Evolutionary conservation across 2,113 vertebrate genomes (phyloP).

Genomic region (Orcinus orca): DNA sequence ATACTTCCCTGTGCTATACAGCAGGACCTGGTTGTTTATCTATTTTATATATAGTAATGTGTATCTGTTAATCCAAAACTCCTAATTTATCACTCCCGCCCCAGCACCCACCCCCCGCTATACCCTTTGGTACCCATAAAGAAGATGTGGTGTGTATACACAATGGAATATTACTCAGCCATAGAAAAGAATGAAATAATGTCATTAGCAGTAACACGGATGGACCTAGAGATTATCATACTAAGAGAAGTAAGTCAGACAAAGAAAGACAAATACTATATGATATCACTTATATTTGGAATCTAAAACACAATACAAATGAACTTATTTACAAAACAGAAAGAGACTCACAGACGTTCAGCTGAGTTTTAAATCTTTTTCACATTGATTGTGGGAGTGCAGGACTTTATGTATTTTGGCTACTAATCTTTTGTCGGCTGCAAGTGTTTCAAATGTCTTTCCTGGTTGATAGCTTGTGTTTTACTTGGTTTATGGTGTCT

Average conservation of each 20-base stretch:
- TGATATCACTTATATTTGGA: background rate
- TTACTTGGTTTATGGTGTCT: background rate
- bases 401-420: background rate
- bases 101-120: background rate
- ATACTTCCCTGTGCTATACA: background rate
- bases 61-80: background rate
- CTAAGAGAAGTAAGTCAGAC: background rate
- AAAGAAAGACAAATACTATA: background rate
- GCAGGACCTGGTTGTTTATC: background rate
- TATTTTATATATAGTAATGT: background rate
- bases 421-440: background rate
- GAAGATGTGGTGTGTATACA: background rate
- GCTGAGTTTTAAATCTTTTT: background rate
- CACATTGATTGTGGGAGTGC: background rate
- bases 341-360: background rate
- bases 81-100: background rate
- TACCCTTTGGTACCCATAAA: background rate
- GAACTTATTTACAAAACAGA: background rate
- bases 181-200: background rate
- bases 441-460: background rate
- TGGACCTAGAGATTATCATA: background rate
- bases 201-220: background rate
- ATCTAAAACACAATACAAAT: background rate
- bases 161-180: background rate
- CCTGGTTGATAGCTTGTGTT: background rate